Evolutionary conservation across 2,797 vertebrate genomes (phyloP).

Genomic region (Cossypha polioptera): DNA sequence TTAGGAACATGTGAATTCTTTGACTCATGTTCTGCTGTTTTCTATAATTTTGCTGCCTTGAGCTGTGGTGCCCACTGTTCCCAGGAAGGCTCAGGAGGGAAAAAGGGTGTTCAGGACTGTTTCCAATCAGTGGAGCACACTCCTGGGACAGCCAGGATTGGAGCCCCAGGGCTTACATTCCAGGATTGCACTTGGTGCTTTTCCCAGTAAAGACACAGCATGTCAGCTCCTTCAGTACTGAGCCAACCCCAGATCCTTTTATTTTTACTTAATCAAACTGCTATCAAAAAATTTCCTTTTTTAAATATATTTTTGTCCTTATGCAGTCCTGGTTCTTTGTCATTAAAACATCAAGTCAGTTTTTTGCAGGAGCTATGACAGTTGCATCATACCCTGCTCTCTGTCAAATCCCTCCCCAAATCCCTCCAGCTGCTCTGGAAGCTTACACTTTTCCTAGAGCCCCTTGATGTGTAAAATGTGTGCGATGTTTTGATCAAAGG

Average conservation of each 20-base stretch:
- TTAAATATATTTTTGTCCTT: neutral
- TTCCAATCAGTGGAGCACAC: neutral
- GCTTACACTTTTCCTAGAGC: neutral
- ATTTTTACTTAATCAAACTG: neutral
- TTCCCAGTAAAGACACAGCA: neutral
- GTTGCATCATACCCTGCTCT: neutral
- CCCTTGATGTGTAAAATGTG: constrained; percentile 39
- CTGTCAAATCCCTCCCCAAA: neutral
- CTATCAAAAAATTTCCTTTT: neutral
- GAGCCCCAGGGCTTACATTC: neutral
- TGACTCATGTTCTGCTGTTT: neutral
- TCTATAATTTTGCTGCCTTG: neutral
- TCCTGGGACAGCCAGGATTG: neutral
- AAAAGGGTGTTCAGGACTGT: neutral
- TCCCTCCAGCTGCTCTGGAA: constrained; percentile 35
- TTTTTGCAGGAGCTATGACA: neutral
- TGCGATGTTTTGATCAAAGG: constrained; percentile 40
- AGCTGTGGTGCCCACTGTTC: neutral
- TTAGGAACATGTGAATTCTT: neutral
- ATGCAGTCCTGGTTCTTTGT: neutral
- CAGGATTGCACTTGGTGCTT: neutral
- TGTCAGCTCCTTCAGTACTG: neutral
- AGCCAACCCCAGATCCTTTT: neutral
- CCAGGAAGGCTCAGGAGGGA: neutral
- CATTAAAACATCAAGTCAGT: neutral